Base-by-base conservation (phyloP, 2,888 invertebrate species). In the Macaria liturata region DNA sequence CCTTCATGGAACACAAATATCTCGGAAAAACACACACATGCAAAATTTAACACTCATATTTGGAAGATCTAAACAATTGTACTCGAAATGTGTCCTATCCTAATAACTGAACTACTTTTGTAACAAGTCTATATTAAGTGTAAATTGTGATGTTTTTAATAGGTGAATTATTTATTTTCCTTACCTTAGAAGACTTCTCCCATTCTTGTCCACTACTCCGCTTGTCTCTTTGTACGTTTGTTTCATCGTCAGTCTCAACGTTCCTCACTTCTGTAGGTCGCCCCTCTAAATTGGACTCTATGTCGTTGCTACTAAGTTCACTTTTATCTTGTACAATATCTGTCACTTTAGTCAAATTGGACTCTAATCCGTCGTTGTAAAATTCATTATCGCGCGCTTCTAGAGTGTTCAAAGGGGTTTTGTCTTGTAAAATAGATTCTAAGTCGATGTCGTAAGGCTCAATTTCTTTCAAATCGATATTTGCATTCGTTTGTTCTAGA, bases 101-200 rank as follows among this genome's bases (percentile, higher is more conserved):
- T 20, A 20, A 20, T 2, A 20, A 20, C 2, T 20, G n/a, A 20
- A 20, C 20, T 2, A 20, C 20, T 20, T 20, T 20, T 20, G 1
- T 20, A 20, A 20, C 20, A 20, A 20, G 20, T 20, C 20, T 20
- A n/a, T n/a, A n/a, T 20, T 20, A 1, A 20, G 20, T 20, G 20
- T 20, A 20, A 20, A 20, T 20, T 20, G 1, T 20, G 1, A 20
- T 20, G n/a, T 20, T 20, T 20, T 20, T 1, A 20, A 20, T 20
- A 1, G 2, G 20, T 20, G 1, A 20, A 20, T 1, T 20, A 20
- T 1, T 20, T 20, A 20, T 20, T 20, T 2, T 51, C 37, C 69
- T 76, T 43, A 87, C 88, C 79, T 88, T 88, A 9, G 81, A 46
- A 2, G 74, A 64, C 49, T 79, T 80, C 3, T 88, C 84, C 83